Base-by-base conservation (phyloP, 2,888 invertebrate species). In the Philereme vetulata region DNA sequence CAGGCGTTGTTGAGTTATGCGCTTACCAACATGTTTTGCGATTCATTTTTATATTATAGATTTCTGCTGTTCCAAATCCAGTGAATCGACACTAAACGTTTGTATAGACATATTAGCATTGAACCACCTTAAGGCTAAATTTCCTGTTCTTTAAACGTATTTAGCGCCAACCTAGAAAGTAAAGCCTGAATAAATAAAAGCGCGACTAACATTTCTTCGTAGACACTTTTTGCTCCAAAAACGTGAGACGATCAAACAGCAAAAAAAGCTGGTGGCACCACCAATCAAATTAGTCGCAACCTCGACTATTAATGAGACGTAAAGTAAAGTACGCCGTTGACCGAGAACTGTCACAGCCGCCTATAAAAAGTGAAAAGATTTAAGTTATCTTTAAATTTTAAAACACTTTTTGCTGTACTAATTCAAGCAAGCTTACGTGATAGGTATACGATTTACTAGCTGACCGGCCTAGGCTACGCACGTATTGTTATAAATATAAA, bases 231-330 rank as follows among this genome's bases (percentile, higher is more conserved):
- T 51, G 47, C 40, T 35, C 36, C 44, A 46, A 61, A 70, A 70
- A 65, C 57, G 43, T 61, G 66, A 52, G 59, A 65, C 44, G 35
- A 57, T 50, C n/a, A 56, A 60, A 60, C 61, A 51, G 68, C 64
- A 67, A 69, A 67, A 69, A 67, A 67, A 72, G 50, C 55, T 50
- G 10, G 56, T 52, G 61, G 51, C 45, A 53, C 21, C 61, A 70
- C 64, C 70, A 72, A 73, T 76, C 67, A 67, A 72, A 70, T 75
- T 74, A 76, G 52, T 67, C 62, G 52, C 62, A 67, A 68, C 69
- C 65, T 68, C 59, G 68, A 62, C 69, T 70, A 72, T 72, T 72
- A 60, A 73, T 68, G 50, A 71, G 64, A 72, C 52, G 56, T 69
- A 66, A 71, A 52, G 21, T 21, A 21, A 71, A 69, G n/a, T 70